Conservation (phyloP, 2,888 invertebrate genomes). For the Pedicia rivosa region DNA sequence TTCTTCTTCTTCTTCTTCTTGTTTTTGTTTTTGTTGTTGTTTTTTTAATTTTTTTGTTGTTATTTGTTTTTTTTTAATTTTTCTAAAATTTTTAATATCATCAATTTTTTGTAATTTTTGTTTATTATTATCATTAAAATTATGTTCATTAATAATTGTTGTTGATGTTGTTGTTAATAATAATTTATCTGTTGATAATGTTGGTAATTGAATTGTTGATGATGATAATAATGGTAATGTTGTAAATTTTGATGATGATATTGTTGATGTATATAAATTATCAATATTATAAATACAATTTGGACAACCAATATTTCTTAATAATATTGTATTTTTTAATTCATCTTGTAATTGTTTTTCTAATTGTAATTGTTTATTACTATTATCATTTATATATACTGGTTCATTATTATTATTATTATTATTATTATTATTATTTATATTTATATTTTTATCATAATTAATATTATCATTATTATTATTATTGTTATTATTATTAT, state of each 20-base stretch:
- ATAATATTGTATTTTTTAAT: no score
- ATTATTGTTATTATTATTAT: constrained; percentile 4
- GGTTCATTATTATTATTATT: neutral
- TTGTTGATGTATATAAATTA: neutral
- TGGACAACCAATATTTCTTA: neutral
- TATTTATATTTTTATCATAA: neutral
- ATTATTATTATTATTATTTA: constrained; percentile 1
- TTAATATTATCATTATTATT: constrained; percentile 3
- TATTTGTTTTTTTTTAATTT: no score
- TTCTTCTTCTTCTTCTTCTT: no score
- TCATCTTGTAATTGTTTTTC: no score
- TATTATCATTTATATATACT: no score
- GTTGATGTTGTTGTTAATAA: neutral
- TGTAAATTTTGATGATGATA: constrained; percentile 3
- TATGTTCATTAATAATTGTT: constrained; percentile 5
- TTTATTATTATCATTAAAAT: constrained; percentile 7
- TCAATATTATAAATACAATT: constrained; percentile 5
- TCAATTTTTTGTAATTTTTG: constrained; percentile 6
- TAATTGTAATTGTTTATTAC: no score
- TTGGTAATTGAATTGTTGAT: constrained; percentile 1
- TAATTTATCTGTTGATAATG: neutral
- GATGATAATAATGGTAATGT: constrained; percentile 1
- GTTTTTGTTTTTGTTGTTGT: no score
- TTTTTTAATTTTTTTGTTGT: no score
- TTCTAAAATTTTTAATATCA: no score